Base-by-base conservation (phyloP, 2,888 invertebrate species). In the Cylindroiulus punctatus region DNA sequence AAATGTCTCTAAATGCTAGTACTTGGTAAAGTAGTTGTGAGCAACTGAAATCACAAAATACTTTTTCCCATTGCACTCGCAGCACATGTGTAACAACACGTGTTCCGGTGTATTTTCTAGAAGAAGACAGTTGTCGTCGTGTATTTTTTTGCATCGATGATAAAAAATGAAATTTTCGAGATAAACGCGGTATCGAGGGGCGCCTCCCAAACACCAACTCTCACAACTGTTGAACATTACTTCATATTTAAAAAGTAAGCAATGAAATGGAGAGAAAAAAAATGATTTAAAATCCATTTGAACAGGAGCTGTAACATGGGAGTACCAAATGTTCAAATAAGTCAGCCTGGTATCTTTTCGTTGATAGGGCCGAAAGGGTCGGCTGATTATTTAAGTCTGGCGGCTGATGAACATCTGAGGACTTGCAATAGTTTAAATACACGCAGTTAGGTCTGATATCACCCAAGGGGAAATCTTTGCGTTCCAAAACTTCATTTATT, bases 361-460 rank as follows among this genome's bases (percentile, higher is more conserved):
- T 76, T 76, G 76, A 76, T 76, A 76, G 76, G 76, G 76, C 76
- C 76, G 76, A 76, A 76, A 76, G 76, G 76, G 76, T 76, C 76
- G 30, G 76, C 76, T 30, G 76, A 76, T 76, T 76, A 76, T 76
- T 76, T 76, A 76, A 32, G 76, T 26, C 30, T 76, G 76, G 76
- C 76, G 76, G 76, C 76, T 32, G 76, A 76, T 76, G 76, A 76
- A 76, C 76, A 30, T 30, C 76, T 76, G 30, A 76, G 76, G 76
- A 14, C 76, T 32, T 76, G 76, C 26, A 76, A 76, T 76, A 76
- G 30, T 76, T 76, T 17, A 30, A 76, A 76, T 76, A 76, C 76
- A 30, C 4, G 76, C 17, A 30, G 30, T 30, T 76, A 76, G 30
- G 30, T 76, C 30, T 76, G 76, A 76, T 76, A 26, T 76, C 76